Evolutionary conservation across 2,888 invertebrate species (phyloP).

Genomic region (Noctua janthe): DNA sequence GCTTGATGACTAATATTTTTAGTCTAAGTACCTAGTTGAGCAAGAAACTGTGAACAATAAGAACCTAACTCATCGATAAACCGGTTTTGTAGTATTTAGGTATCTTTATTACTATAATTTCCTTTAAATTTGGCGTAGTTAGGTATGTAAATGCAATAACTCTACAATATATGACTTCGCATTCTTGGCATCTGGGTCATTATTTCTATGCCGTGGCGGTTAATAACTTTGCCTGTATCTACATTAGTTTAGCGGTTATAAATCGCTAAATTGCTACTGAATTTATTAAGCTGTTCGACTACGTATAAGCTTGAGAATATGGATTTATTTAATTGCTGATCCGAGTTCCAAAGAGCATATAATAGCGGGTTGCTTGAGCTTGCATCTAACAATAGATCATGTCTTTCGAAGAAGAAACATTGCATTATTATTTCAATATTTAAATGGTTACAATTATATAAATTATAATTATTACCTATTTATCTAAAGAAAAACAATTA

Average conservation of each 20-base stretch:
- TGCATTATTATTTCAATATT: not conserved
- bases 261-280: conserved; percentile 62
- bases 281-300: conserved; percentile 56
- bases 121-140: conserved; percentile 28
- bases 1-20: conserved; percentile 34
- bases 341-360: conserved; percentile 23
- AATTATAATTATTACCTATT: no score
- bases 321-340: conserved; percentile 59
- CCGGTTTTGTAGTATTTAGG: conserved; percentile 4
- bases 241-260: conserved; percentile 52
- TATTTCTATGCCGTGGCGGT: conserved; percentile 47
- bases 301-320: conserved; percentile 45
- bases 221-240: conserved; percentile 52
- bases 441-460: no score
- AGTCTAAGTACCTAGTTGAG: not conserved
- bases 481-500: conserved; percentile 16
- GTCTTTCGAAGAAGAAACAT: not conserved
- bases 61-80: conserved; percentile 12
- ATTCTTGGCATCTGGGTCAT: conserved; percentile 55
- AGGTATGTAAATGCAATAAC: conserved; percentile 32
- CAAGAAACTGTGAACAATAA: conserved; percentile 17
- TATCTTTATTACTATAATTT: conserved; percentile 26
- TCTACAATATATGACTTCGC: conserved; percentile 48
- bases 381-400: conserved; percentile 14
- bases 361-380: conserved; percentile 25